Base-by-base conservation (phyloP, 1,140 invertebrate species). In the Apolygus lucorum region DNA sequence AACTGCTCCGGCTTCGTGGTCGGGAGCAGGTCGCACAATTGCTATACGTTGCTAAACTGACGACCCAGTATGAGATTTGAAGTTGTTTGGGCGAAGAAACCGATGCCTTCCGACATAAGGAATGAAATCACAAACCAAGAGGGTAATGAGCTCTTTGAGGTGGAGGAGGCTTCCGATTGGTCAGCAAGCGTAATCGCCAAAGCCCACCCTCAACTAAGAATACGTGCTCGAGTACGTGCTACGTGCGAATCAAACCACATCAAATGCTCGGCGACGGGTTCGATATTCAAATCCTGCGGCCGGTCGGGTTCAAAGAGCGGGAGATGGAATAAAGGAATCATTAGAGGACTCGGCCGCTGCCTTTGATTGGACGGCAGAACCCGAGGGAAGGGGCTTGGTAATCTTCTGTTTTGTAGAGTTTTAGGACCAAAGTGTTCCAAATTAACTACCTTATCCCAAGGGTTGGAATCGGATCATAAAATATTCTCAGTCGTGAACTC, bases 361-460 rank as follows among this genome's bases (percentile, higher is more conserved):
- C 22, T 59, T 59, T 59, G 54, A 59, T 59, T 59, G 54, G 54
- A 59, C 4, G 54, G 54, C 8, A 59, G 54, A 21, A 59, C 2
- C 8, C 4, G 54, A 17, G 34, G 17, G 11, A 22, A 59, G 54
- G 54, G 54, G 4, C 22, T 59, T 59, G 54, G 54, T 59, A 59
- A 59, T 59, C 54, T 59, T 59, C 54, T 59, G 54, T 59, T 59
- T 59, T 59, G 54, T 59, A 24, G 54, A 59, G 54, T 59, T 59
- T 59, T 59, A 59, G 54, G 54, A 59, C 54, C 54, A 59, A 59
- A 59, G 54, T 59, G 54, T 59, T 59, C 54, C 54, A 59, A 59
- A 59, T 59, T 59, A 59, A 59, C 54, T 59, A 59, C 54, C 54
- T 59, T 59, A 17, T 21, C 54, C 54, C 22, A 24, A 24, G 54